Evolutionary conservation across 1,140 invertebrate genomes (phyloP).

Genomic region (Penaeus chinensis): DNA sequence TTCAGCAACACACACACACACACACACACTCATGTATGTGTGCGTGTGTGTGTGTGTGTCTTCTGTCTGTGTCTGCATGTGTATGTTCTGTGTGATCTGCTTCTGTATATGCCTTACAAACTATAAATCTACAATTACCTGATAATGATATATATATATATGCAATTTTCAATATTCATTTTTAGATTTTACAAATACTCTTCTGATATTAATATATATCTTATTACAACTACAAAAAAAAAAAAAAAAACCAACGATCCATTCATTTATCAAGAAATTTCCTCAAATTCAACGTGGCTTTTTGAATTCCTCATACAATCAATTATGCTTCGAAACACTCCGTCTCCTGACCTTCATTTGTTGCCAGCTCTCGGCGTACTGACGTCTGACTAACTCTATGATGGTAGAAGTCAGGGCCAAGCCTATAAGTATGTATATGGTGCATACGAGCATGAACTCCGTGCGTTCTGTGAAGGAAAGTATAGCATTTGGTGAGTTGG

Average conservation of each 20-base stretch:
- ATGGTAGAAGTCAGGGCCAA: conserved; percentile 94
- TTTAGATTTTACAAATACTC: no score
- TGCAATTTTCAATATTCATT: no score
- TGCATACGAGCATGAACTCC: conserved; percentile 89
- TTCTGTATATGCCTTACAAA: no score
- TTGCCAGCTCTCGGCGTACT: conserved; percentile 87
- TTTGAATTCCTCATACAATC: neutral
- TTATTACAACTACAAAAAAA: neutral
- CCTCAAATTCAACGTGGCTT: neutral
- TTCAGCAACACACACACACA: no score
- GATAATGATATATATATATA: no score
- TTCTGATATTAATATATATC: no score
- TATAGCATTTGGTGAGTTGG: no score
- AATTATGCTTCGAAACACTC: conserved; percentile 72
- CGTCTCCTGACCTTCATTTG: conserved; percentile 70
- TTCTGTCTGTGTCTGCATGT: no score
- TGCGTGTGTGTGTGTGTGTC: no score
- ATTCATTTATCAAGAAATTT: neutral
- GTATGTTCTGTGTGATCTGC: no score
- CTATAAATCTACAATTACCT: no score
- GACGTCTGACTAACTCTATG: conserved; percentile 86
- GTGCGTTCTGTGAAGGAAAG: conserved; percentile 68
- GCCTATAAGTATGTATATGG: conserved; percentile 92
- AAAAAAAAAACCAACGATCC: no score
- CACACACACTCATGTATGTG: neutral